These are phyloP conservation scores for Columba guinea DNA, from an alignment of 2,797 vertebrate genomes.

Conservation along the genomic window DNA sequence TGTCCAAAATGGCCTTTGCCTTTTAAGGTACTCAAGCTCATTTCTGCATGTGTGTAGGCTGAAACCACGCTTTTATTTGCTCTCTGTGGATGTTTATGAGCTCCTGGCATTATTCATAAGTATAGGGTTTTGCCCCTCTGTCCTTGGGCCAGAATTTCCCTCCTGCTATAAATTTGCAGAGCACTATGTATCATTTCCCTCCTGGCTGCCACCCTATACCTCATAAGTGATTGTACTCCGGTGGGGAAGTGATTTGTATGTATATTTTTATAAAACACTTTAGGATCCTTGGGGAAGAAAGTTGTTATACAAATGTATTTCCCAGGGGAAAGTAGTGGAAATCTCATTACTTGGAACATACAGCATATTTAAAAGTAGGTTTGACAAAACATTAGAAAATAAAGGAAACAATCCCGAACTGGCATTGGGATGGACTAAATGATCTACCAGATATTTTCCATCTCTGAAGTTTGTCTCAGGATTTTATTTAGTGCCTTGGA, in stretches of 20 bases:
- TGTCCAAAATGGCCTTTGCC: not conserved
- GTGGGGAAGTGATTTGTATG: slow-evolving; percentile 69
- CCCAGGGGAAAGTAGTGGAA: slow-evolving; percentile 65
- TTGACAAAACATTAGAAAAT: slow-evolving; percentile 69
- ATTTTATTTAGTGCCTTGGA: slow-evolving; percentile 50
- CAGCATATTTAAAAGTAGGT: slow-evolving; percentile 64
- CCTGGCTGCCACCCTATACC: slow-evolving; percentile 59
- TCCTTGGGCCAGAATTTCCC: slow-evolving; percentile 60
- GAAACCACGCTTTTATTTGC: not conserved
- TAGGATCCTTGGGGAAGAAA: slow-evolving; percentile 65
- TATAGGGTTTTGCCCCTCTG: slow-evolving; percentile 38
- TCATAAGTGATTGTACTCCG: slow-evolving; percentile 63
- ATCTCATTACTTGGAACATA: slow-evolving; percentile 71
- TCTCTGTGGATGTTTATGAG: not conserved
- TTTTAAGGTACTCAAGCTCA: not conserved
- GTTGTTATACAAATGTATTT: slow-evolving; percentile 74
- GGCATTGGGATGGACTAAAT: slow-evolving; percentile 46
- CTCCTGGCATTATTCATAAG: not conserved
- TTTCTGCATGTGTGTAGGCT: not conserved
- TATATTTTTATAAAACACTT: slow-evolving; percentile 73
- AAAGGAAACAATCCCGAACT: slow-evolving; percentile 62
- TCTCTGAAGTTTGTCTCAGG: slow-evolving; percentile 36
- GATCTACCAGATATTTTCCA: slow-evolving; percentile 67
- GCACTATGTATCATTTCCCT: slow-evolving; percentile 51
- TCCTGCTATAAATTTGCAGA: slow-evolving; percentile 49